phyloP scores from a whole-genome alignment of 2,888 invertebrate species.

The Bellardia pandia region DNA sequence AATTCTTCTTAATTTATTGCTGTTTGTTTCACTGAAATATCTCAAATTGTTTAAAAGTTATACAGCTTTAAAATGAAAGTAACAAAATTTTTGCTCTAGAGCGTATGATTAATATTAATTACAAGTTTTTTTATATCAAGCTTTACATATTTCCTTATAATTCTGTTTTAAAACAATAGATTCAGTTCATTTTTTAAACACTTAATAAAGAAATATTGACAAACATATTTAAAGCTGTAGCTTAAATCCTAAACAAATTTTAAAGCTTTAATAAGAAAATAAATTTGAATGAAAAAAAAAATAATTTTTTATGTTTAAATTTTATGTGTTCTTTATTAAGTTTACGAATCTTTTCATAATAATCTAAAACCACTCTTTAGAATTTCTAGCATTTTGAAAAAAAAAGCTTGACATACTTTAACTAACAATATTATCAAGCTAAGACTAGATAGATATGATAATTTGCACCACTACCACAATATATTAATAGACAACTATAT shows the following conservation, averaged over 20 bases:
- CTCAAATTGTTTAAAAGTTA: neutral
- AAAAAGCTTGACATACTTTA: conserved; percentile 38
- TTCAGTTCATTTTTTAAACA: neutral
- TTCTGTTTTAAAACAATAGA: neutral
- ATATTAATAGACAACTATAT: neutral
- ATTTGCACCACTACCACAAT: neutral
- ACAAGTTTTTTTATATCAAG: too few relatives aligned
- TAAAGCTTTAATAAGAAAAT: too few relatives aligned
- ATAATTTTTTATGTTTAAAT: too few relatives aligned
- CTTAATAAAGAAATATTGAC: too few relatives aligned
- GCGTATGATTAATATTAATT: conserved; percentile 26
- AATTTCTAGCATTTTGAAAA: neutral
- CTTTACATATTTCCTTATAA: neutral
- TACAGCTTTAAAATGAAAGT: neutral
- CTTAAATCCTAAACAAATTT: too few relatives aligned
- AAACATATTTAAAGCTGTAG: too few relatives aligned
- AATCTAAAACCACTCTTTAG: neutral
- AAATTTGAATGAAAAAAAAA: too few relatives aligned
- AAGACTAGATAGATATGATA: neutral
- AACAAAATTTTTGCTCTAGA: neutral
- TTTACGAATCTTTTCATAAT: neutral
- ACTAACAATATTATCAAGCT: conserved; percentile 6
- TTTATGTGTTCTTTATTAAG: neutral
- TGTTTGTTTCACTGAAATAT: neutral
- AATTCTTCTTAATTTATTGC: neutral